Percentiles rank a stretch among this genome's conserved stretches.
Evolutionary conservation across 2,888 invertebrate genomes (phyloP).

Genomic region (Petrolisthes cinctipes): DNA sequence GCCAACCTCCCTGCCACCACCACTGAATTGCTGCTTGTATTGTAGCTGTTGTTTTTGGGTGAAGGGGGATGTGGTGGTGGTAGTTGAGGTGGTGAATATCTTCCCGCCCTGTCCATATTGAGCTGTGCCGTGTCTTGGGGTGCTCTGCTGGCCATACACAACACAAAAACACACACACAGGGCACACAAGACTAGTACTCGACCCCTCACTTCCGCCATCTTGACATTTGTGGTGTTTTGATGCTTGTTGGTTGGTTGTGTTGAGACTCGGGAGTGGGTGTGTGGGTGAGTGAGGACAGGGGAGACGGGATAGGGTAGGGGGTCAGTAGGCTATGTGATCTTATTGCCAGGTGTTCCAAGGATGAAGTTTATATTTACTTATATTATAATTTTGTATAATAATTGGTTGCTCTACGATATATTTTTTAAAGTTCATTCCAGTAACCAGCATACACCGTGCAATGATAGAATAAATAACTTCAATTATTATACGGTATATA

Average conservation of each 20-base stretch:
- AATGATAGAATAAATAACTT: too few relatives aligned
- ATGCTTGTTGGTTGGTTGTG: slow-evolving; percentile 14
- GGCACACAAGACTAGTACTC: slow-evolving; percentile 30
- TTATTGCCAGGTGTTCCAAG: neutral
- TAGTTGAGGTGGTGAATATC: too few relatives aligned
- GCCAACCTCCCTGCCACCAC: neutral
- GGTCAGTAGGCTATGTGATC: neutral
- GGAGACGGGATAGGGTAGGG: neutral
- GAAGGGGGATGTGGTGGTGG: neutral
- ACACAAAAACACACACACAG: slow-evolving; percentile 32
- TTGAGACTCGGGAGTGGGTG: neutral
- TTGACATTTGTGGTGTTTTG: slow-evolving; percentile 33
- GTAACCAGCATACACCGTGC: too few relatives aligned
- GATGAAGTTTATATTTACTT: neutral
- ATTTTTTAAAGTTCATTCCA: too few relatives aligned
- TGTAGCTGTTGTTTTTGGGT: neutral
- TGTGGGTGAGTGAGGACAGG: neutral
- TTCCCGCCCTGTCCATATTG: neutral
- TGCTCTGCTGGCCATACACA: slow-evolving; percentile 13
- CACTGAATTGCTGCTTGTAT: neutral
- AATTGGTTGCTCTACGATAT: too few relatives aligned
- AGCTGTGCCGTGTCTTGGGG: neutral
- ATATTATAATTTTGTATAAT: too few relatives aligned
- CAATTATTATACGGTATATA: too few relatives aligned
- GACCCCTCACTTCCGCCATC: slow-evolving; percentile 42